phyloP scores from a whole-genome alignment of 1,140 invertebrate species.

The Macrocentrus cingulum region DNA sequence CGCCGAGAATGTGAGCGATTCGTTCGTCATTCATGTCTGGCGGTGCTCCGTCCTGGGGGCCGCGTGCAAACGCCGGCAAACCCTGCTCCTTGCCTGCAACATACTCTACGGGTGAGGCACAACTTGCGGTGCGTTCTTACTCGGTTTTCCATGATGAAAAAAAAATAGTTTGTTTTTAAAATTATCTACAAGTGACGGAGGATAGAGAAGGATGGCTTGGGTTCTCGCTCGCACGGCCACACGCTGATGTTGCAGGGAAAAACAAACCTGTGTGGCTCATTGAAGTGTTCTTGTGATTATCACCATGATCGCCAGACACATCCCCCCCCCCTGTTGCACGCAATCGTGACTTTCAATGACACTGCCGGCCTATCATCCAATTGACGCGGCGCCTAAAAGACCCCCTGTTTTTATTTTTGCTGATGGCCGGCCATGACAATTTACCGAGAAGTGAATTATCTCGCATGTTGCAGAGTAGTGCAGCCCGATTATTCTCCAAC shows the following conservation, averaged over 20 bases:
- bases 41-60: constrained; percentile 66
- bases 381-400: neutral
- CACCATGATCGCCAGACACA: too few relatives aligned
- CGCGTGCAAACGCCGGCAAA: constrained; percentile 71
- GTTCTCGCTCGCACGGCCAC: too few relatives aligned
- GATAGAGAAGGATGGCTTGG: too few relatives aligned
- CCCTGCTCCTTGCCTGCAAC: constrained; percentile 79
- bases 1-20: constrained; percentile 89
- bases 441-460: constrained; percentile 27
- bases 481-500: constrained; percentile 24
- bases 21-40: constrained; percentile 89
- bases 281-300: constrained; percentile 9
- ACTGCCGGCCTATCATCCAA: neutral
- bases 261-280: constrained; percentile 4
- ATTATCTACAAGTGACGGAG: neutral
- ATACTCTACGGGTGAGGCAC: constrained; percentile 61
- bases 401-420: neutral
- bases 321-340: too few relatives aligned
- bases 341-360: constrained; percentile 16
- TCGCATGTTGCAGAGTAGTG: too few relatives aligned
- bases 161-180: neutral
- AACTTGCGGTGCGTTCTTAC: constrained; percentile 58
- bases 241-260: too few relatives aligned
- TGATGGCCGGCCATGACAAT: neutral
- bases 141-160: constrained; percentile 31